These are phyloP conservation scores for Caenorhabditis sp. DNA, from an alignment of 2,888 invertebrate genomes.

Conservation along the genomic window DNA sequence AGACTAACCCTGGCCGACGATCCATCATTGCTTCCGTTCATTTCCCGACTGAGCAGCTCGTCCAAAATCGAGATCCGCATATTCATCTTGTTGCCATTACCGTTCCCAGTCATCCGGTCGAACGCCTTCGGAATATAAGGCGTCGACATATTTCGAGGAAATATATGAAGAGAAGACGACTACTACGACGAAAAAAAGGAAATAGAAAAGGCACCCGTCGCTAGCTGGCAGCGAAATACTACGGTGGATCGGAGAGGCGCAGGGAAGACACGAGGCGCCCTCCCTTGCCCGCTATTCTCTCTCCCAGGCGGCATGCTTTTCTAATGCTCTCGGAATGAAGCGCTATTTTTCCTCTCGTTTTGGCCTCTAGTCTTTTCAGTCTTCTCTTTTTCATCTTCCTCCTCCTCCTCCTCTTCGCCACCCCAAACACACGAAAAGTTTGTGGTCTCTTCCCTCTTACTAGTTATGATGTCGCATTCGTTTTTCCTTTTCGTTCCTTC, in stretches of 20 bases:
- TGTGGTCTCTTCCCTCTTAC: conserved; percentile 40
- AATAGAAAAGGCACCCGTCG: conserved; percentile 41
- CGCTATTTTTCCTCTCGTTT: conserved; percentile 29
- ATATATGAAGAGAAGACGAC: conserved; percentile 10
- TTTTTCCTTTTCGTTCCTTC: conserved; percentile 15
- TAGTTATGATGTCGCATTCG: conserved; percentile 44
- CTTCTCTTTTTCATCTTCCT: conserved; percentile 7
- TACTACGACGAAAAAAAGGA: conserved; percentile 49
- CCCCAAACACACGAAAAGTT: conserved; percentile 53
- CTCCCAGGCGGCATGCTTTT: conserved; percentile 33
- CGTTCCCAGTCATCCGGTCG: conserved; percentile 75
- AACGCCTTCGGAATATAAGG: conserved; percentile 61
- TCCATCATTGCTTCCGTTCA: conserved; percentile 68
- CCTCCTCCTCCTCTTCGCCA: conserved; percentile 26
- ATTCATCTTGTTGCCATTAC: conserved; percentile 82
- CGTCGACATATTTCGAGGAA: conserved; percentile 31
- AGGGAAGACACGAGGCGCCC: conserved; percentile 4
- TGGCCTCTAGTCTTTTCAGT: conserved; percentile 7
- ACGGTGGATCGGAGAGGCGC: conserved; percentile 15
- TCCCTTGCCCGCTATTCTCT: conserved; percentile 30
- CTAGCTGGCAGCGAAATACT: conserved; percentile 33
- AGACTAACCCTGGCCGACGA: conserved; percentile 70
- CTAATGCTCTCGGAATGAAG: conserved; percentile 22
- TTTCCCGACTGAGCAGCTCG: conserved; percentile 69
- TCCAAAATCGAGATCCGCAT: conserved; percentile 79